A percentile compares a stretch with the other conserved stretches of the same genome.
Conservation (phyloP, 35 echinoderm and acorn worm genomes). For the Holothuria glaberrima region DNA sequence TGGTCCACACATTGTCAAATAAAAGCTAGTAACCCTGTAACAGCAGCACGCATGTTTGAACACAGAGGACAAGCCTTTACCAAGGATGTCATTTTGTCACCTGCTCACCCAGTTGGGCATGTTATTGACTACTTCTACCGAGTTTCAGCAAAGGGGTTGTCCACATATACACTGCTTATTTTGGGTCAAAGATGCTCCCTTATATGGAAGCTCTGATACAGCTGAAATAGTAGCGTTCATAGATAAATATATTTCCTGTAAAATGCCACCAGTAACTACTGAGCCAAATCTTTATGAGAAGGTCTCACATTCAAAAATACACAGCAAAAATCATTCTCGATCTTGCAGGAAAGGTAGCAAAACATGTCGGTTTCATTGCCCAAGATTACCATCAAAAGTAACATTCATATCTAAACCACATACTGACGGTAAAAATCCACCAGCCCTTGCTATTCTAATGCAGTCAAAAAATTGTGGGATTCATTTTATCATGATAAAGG, state of each 20-base stretch:
- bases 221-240: slow-evolving; percentile 41
- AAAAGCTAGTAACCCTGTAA: slow-evolving; percentile 60
- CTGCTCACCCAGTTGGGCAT: slow-evolving; percentile 50
- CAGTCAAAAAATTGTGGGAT: slow-evolving; percentile 29
- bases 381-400: slow-evolving; percentile 15
- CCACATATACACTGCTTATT: slow-evolving; percentile 61
- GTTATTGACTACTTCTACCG: slow-evolving; percentile 76
- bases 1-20: slow-evolving; percentile 69
- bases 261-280: slow-evolving; percentile 16
- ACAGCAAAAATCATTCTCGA: slow-evolving; percentile 62
- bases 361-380: slow-evolving; percentile 39
- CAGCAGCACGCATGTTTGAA: slow-evolving; percentile 70
- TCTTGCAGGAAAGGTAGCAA: slow-evolving; percentile 64
- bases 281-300: slow-evolving; percentile 35
- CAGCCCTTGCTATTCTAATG: neutral
- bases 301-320: slow-evolving; percentile 16
- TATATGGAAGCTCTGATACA: neutral
- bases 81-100: slow-evolving; percentile 60
- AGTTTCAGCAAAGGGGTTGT: slow-evolving; percentile 62
- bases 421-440: neutral
- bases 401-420: slow-evolving; percentile 55
- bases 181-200: slow-evolving; percentile 77
- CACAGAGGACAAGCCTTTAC: slow-evolving; percentile 63
- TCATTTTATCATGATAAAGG: neutral
- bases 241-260: slow-evolving; percentile 59